A percentile compares a stretch with the other conserved stretches of the same genome.
Conservation (phyloP, 2,797 vertebrate genomes). For the Chaetophractus vellerosus region DNA sequence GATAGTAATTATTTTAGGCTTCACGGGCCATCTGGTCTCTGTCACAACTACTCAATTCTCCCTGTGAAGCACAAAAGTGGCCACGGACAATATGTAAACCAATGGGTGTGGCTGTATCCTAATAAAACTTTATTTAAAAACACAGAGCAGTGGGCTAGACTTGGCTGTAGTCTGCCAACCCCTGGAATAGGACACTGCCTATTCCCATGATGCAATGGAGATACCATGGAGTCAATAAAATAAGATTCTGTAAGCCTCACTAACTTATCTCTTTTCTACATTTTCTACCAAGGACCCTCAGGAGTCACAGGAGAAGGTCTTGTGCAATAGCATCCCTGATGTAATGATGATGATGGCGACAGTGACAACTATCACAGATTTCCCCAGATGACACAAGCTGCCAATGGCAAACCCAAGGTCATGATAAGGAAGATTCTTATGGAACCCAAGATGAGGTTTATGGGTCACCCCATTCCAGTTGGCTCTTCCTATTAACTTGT, state of each 20-base stretch:
- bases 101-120: not conserved
- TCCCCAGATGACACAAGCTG: not conserved
- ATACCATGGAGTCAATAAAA: not conserved
- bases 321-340: not conserved
- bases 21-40: not conserved
- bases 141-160: not conserved
- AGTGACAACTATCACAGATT: too few species aligned
- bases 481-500: not conserved
- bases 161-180: too few species aligned
- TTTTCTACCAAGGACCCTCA: not conserved
- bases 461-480: not conserved
- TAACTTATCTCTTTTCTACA: not conserved
- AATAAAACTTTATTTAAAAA: slow-evolving; percentile 60
- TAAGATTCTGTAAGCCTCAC: not conserved
- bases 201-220: not conserved
- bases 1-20: not conserved
- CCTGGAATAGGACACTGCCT: not conserved
- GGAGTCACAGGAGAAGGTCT: not conserved
- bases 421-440: not conserved
- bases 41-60: not conserved
- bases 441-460: not conserved
- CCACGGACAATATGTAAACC: not conserved
- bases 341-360: accelerated
- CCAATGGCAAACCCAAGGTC: not conserved
- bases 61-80: not conserved